Evolutionary conservation across 2,888 invertebrate genomes (phyloP), one percentile per base, ranked within the genome.

Genomic region (Drosophila rellima): DNA sequence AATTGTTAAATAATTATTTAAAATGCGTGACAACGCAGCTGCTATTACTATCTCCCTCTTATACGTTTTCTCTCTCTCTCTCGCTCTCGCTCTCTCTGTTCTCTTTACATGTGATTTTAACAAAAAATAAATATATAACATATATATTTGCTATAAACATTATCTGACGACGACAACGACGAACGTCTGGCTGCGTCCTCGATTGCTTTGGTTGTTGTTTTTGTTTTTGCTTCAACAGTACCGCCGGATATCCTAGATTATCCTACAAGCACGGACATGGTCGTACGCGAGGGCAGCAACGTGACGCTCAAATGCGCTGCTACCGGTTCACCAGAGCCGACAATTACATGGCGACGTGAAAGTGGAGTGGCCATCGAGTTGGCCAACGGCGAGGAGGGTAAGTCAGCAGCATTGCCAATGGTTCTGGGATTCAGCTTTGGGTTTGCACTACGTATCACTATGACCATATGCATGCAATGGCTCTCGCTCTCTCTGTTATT

Each of bases 281-380:
- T 96, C 50, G 97, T 96, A 54, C 94, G 96, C 83, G 98, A 98
- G 93, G 97, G 97, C 42, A 96, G 96, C 70, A 96, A 97, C 82
- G 96, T 98, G 87, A 96, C 96, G 90, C 94, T 98, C 70, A 95
- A 95, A 80, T 98, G 98, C 92, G 96, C 97, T 57, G 98, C 97
- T 56, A 96, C 95, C 50, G 97, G 98, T 70, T 96, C 96, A 55
- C 98, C 98, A 26, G 94, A 95, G 84, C 98, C 98, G 37, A 96
- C 95, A 88, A 97, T 98, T 92, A 96, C 95, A 80, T 98, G 98
- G 98, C 94, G 96, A 89, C 94, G 97, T 82, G 97, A 97, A 93
- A 96, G 95, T 90, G 95, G 96, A 78, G 95, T 95, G 91, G 93
- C 95, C 70, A 96, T 97, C 91, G 94, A 95, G 56, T 92, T 96